Base-by-base conservation (phyloP, 2,888 invertebrate genomes). In the Drosophila paramelanica region DNA sequence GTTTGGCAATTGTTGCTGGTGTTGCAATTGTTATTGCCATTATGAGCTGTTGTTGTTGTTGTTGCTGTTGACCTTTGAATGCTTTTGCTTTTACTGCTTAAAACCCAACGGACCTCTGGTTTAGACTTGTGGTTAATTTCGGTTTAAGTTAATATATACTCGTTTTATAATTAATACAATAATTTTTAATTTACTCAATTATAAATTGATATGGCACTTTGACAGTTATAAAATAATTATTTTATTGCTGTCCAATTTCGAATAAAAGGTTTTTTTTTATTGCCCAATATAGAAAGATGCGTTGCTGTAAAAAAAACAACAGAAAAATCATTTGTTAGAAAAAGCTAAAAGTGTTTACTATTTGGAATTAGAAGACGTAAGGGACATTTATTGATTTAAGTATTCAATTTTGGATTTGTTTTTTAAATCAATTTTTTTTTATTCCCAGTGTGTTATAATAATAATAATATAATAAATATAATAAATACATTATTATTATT, bases 1-100 rank as follows among this genome's bases (percentile, higher is more conserved):
- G 51, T 51, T 67, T 67, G 43, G 46, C 51, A 55, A 33, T 67
- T 52, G 41, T 27, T 52, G 33, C 27, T 33, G 51, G 50, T 60
- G 38, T 43, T 13, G 56, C 20, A 46, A 25, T 45, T 49, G 25
- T 73, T 52, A 49, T 51, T 49, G 39, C 5, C 10, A 41, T 17
- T 10, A 8, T 17, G 3, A 3, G 41, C 17, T 4, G 14, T 13
- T 52, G 25, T 53, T 53, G 45, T 36, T 42, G 52, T 42, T 41
- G 39, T 51, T 11, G 25, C 11, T 39, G 17, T 17, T 17, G 17
- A 17, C 17, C 27, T 27, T 3, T 41, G 27, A 41, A 52, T 27
- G 52, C 41, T 42, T 39, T 56, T 6, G 20, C 45, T 39, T 45
- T 46, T 49, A 64, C 41, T 64, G 64, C n/a, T 27, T 17, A 42